Conservation (phyloP, 2,888 invertebrate species). For the Pyrrhia umbra region DNA sequence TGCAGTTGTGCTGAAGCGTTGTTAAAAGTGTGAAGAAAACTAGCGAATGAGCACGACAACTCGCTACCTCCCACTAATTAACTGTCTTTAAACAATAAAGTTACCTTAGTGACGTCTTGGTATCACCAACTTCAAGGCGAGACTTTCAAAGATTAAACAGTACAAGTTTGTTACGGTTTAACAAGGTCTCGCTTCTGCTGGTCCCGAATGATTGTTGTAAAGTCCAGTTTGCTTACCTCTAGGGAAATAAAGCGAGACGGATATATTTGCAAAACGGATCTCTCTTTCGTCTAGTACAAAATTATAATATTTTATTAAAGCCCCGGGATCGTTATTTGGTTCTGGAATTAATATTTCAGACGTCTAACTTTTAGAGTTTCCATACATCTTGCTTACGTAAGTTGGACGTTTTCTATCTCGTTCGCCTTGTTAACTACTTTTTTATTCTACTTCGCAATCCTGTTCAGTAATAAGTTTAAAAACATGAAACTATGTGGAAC, state of each 20-base stretch:
- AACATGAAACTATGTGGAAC: constrained; percentile 22
- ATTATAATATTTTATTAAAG: constrained; percentile 69
- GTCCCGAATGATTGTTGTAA: constrained; percentile 78
- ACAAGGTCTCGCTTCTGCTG: constrained; percentile 74
- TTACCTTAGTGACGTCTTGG: constrained; percentile 69
- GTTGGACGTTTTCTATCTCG: constrained; percentile 40
- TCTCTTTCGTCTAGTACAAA: constrained; percentile 68
- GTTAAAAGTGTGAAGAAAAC: constrained; percentile 51
- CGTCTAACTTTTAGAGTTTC: constrained; percentile 52
- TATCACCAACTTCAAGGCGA: constrained; percentile 67
- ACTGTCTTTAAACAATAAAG: constrained; percentile 67
- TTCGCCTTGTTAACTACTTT: constrained; percentile 41
- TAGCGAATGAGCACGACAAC: constrained; percentile 42
- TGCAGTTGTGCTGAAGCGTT: constrained; percentile 40
- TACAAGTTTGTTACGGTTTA: constrained; percentile 78
- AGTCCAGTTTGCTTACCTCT: constrained; percentile 76
- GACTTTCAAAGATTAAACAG: constrained; percentile 78
- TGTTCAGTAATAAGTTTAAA: constrained; percentile 33
- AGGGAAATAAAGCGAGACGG: constrained; percentile 80
- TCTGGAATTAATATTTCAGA: constrained; percentile 52
- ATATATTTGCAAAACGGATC: constrained; percentile 74
- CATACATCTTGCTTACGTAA: constrained; percentile 48
- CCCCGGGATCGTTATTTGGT: constrained; percentile 55
- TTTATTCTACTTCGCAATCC: constrained; percentile 35
- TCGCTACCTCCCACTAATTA: constrained; percentile 63